Base-by-base conservation (phyloP, 2,797 vertebrate species). In the Picus viridis region DNA sequence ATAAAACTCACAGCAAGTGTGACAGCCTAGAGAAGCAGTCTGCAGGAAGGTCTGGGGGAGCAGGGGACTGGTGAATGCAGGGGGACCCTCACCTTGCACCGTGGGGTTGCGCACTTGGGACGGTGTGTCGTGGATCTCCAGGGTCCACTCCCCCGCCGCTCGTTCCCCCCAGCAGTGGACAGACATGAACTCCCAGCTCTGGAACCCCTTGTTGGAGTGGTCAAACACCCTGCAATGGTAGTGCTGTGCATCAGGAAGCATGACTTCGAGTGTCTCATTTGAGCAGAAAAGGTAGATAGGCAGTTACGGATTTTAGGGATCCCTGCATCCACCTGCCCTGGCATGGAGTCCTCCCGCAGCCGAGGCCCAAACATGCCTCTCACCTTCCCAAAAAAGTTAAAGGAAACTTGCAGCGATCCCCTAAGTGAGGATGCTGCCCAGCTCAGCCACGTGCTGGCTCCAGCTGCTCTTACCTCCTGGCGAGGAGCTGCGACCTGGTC, bases 171-270 rank as follows among this genome's bases (percentile, higher is more conserved):
- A 99, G 94, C 98, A 99, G 94, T 99, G 99, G 63, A 99, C 98
- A 0, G 98, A 98, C 99, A 99, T 99, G 97, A 99, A 99, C 92
- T 99, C 98, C 99, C 99, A 99, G 97, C 98, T 98, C 64, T 98
- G 98, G 95, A 99, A 99, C 10, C 99, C 99, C 90, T 99, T 98
- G 0, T 96, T 99, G 64, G 99, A 99, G 89, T 98, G 98, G 96
- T 99, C 99, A 56, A 98, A 98, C 79, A 98, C 95, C 83, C 99
- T 99, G 96, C 30, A 91, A 94, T 1, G 0, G 24, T 12, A 88
- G 36, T 3, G 24, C 45, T 6, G 1, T 2, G 12, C 61, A 18
- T 26, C 19, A 47, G 62, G 32, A 74, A 61, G 65, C 2, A 1
- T 41, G 49, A 61, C 39, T 54, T 43, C 7, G 8, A 19, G n/a